phyloP scores from a whole-genome alignment of 1,140 invertebrate genomes.

The Cydia pomonella region DNA sequence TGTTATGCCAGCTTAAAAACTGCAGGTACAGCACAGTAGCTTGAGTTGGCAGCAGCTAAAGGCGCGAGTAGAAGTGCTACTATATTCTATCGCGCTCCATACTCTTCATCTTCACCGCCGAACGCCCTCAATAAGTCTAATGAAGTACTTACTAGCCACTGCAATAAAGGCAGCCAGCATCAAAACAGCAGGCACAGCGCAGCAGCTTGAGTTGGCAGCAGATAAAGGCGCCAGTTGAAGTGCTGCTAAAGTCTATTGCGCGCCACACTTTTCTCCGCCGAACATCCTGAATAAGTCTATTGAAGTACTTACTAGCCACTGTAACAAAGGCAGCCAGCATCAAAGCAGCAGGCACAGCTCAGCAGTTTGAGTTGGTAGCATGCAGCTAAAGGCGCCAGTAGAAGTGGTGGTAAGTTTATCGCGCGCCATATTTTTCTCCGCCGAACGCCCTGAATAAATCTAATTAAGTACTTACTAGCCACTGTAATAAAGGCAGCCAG shows the following conservation, averaged over 20 bases:
- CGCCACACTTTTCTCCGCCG: no score
- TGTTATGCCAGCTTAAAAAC: no score
- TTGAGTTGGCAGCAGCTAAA: slow-evolving; percentile 6
- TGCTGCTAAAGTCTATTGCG: no score
- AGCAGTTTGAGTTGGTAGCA: slow-evolving; percentile 11
- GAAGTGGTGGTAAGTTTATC: slow-evolving; percentile 59
- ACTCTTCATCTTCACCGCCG: slow-evolving; percentile 63
- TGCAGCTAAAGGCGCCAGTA: not conserved
- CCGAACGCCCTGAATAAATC: slow-evolving; percentile 22
- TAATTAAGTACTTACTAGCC: slow-evolving; percentile 56
- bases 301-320: no score
- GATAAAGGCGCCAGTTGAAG: no score
- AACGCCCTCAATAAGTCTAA: no score
- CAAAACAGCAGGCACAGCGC: slow-evolving; percentile 65
- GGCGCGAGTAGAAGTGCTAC: slow-evolving; percentile 35
- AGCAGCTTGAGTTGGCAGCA: slow-evolving; percentile 71
- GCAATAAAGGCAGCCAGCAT: slow-evolving; percentile 55
- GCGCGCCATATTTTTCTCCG: slow-evolving; percentile 64
- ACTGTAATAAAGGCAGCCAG: slow-evolving; percentile 55
- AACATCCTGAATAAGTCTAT: no score
- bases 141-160: slow-evolving; percentile 60
- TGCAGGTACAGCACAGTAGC: not conserved
- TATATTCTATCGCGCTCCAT: slow-evolving; percentile 68
- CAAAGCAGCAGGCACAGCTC: not conserved
- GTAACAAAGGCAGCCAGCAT: slow-evolving; percentile 39